A percentile compares a stretch with the other conserved stretches of the same genome.
These are phyloP conservation scores for Gambusia holbrooki DNA, from an alignment of 2,113 vertebrate genomes.

Conservation along the genomic window DNA sequence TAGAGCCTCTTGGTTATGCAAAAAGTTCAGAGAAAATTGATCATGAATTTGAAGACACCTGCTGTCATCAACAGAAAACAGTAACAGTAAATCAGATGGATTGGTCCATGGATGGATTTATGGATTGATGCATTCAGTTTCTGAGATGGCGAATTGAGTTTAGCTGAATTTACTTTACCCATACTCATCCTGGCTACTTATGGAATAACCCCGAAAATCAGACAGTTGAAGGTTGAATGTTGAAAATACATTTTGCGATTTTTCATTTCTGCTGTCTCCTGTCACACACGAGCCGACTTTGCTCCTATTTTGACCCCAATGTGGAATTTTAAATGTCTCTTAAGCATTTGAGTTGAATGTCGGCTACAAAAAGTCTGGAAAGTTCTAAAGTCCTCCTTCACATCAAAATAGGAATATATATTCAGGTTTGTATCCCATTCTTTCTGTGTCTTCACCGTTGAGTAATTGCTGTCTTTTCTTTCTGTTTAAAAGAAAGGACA, in stretches of 20 bases:
- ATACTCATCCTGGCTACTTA: too few relatives aligned
- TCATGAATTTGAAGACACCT: too few relatives aligned
- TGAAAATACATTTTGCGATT: conserved; percentile 1
- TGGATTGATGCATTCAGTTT: too few relatives aligned
- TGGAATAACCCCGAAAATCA: neutral
- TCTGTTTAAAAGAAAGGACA: neutral
- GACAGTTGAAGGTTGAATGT: neutral
- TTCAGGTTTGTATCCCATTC: neutral
- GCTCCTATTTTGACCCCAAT: conserved; percentile 54
- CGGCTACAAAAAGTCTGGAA: too few relatives aligned
- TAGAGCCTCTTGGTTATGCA: too few relatives aligned
- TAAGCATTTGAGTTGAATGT: conserved; percentile 81
- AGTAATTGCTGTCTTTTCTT: conserved; percentile 7
- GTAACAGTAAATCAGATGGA: neutral
- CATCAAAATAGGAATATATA: conserved; percentile 17
- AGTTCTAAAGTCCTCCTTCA: neutral
- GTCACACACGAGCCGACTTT: conserved; percentile 16
- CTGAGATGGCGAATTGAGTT: too few relatives aligned
- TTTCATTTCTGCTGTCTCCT: conserved; percentile 25
- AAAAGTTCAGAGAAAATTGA: too few relatives aligned
- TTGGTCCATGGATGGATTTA: neutral
- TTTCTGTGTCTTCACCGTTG: neutral
- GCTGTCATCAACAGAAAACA: too few relatives aligned
- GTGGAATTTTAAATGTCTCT: conserved; percentile 87
- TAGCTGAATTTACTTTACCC: too few relatives aligned